Conservation (phyloP, 35 echinoderm and acorn worm species). For the Lytechinus pictus region DNA sequence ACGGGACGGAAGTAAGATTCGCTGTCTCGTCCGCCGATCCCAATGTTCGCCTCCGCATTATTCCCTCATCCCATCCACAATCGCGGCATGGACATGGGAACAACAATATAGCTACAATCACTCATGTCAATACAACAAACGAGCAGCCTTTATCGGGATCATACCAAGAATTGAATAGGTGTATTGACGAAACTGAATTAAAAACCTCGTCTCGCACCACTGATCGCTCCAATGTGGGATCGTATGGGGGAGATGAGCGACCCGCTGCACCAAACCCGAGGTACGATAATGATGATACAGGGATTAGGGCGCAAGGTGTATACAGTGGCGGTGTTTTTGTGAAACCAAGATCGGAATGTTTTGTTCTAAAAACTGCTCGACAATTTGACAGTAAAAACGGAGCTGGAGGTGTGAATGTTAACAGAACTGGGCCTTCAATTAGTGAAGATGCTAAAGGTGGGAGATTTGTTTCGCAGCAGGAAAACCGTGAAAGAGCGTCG, state of each 20-base stretch:
- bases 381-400: slow-evolving; percentile 32
- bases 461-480: slow-evolving; percentile 6
- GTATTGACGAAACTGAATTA: slow-evolving; percentile 20
- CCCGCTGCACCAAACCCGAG: neutral
- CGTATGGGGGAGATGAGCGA: neutral
- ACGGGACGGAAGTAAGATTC: slow-evolving; percentile 23
- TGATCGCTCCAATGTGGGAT: neutral
- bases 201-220: slow-evolving; percentile 25
- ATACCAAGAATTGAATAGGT: slow-evolving; percentile 33
- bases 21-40: slow-evolving; percentile 43
- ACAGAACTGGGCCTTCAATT: neutral
- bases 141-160: slow-evolving; percentile 11
- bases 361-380: slow-evolving; percentile 42
- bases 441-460: slow-evolving; percentile 10
- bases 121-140: slow-evolving; percentile 6
- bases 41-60: slow-evolving; percentile 22
- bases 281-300: slow-evolving; percentile 45
- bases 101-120: slow-evolving; percentile 19
- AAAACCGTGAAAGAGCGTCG: slow-evolving; percentile 7
- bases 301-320: slow-evolving; percentile 50
- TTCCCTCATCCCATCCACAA: slow-evolving; percentile 38
- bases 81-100: slow-evolving; percentile 23
- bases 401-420: neutral
- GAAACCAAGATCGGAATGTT: slow-evolving; percentile 35
- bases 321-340: slow-evolving; percentile 37